These are phyloP conservation scores for Larimichthys polyactis DNA, from an alignment of 2,113 vertebrate genomes.

Conservation along the genomic window DNA sequence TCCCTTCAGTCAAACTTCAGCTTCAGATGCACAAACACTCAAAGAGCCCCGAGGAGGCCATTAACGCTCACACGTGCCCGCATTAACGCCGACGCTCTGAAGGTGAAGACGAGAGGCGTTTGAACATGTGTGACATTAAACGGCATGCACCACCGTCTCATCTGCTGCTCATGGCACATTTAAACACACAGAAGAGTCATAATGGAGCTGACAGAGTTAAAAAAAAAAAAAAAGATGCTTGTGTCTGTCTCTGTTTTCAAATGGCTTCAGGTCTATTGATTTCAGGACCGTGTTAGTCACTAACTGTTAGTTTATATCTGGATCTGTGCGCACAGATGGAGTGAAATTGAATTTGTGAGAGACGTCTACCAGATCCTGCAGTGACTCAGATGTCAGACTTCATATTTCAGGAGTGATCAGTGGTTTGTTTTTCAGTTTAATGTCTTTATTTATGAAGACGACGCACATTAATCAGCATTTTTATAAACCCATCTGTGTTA, in stretches of 20 bases:
- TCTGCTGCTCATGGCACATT: slow-evolving; percentile 13
- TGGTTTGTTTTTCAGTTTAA: background rate
- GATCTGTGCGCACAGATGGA: background rate
- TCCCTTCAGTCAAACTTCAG: background rate
- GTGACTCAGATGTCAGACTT: slow-evolving; percentile 16
- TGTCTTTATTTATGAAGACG: background rate
- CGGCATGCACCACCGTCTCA: slow-evolving; percentile 2
- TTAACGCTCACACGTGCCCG: slow-evolving; percentile 29
- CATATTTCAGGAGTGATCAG: background rate
- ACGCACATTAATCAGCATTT: background rate
- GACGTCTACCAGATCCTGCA: background rate
- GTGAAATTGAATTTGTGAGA: background rate
- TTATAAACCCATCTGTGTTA: background rate
- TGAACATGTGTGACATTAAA: slow-evolving; percentile 46
- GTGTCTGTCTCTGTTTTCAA: background rate
- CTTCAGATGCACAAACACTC: background rate
- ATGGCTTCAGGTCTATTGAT: background rate
- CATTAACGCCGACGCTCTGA: slow-evolving; percentile 7
- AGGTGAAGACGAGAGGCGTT: slow-evolving; percentile 33
- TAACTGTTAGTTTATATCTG: background rate
- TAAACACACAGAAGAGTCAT: slow-evolving; percentile 1
- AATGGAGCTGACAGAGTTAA: slow-evolving; percentile 14
- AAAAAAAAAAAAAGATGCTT: background rate
- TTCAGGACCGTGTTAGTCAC: background rate
- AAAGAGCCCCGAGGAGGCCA: slow-evolving; percentile 10